phyloP scores from a whole-genome alignment of 1,140 invertebrate species.

The Nebria ingens region DNA sequence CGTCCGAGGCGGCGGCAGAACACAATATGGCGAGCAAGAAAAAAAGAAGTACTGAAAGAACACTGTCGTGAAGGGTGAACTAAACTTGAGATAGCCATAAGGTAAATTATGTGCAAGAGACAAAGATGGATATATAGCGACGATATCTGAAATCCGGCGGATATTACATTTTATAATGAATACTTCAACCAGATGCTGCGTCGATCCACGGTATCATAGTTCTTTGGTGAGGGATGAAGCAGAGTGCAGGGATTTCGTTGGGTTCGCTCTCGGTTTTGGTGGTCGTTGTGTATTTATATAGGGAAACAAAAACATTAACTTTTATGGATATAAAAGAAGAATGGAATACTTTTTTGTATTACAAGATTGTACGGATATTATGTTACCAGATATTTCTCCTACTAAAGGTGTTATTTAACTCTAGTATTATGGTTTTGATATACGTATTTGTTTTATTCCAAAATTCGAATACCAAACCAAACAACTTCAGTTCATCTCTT shows the following conservation, averaged over 20 bases:
- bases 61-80: neutral
- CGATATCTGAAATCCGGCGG: conserved; percentile 23
- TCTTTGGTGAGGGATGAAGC: no score
- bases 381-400: no score
- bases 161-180: conserved; percentile 29
- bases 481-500: no score
- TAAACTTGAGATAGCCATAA: neutral
- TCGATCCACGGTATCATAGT: no score
- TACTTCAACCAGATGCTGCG: conserved; percentile 22
- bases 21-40: conserved; percentile 19
- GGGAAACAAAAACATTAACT: conserved; percentile 8
- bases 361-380: neutral
- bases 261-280: neutral
- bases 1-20: conserved; percentile 16
- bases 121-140: conserved; percentile 24
- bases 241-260: no score
- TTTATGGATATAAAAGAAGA: conserved; percentile 7
- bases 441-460: no score
- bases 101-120: conserved; percentile 12
- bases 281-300: neutral
- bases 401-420: no score
- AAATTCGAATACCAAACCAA: no score
- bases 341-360: neutral
- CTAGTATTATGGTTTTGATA: no score
- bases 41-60: conserved; percentile 11